These are phyloP conservation scores for Parus major DNA, from an alignment of 2,113 vertebrate genomes.

Conservation along the genomic window DNA sequence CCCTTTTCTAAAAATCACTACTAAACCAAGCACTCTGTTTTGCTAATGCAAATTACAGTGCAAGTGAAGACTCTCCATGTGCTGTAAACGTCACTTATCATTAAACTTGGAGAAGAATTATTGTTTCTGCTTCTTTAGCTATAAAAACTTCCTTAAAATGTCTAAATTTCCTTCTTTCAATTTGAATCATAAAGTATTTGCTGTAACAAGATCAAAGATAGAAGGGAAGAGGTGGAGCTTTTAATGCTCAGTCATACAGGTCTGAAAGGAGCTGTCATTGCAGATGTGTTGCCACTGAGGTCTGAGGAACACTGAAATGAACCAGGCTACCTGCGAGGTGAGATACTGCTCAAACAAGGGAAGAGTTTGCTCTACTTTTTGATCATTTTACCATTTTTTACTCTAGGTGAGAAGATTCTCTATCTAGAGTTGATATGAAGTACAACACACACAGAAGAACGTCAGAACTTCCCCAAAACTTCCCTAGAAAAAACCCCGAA, in stretches of 20 bases:
- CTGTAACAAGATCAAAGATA: background rate
- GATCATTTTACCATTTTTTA: background rate
- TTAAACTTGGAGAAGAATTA: background rate
- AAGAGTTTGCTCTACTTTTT: background rate
- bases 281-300: background rate
- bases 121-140: background rate
- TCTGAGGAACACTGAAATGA: background rate
- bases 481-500: background rate
- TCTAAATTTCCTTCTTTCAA: background rate
- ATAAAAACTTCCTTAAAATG: background rate
- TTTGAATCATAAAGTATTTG: background rate
- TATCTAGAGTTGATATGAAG: background rate
- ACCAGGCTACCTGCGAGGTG: background rate
- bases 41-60: constrained; percentile 36
- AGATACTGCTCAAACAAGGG: background rate
- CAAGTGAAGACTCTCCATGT: constrained; percentile 24
- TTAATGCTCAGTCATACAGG: background rate
- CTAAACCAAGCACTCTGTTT: background rate
- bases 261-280: background rate
- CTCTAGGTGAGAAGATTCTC: background rate
- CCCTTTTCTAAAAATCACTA: background rate
- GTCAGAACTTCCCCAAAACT: background rate
- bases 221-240: background rate
- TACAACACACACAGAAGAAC: background rate
- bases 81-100: background rate